Evolutionary conservation across 2,113 vertebrate genomes (phyloP).

Genomic region (Apteryx owenii): DNA sequence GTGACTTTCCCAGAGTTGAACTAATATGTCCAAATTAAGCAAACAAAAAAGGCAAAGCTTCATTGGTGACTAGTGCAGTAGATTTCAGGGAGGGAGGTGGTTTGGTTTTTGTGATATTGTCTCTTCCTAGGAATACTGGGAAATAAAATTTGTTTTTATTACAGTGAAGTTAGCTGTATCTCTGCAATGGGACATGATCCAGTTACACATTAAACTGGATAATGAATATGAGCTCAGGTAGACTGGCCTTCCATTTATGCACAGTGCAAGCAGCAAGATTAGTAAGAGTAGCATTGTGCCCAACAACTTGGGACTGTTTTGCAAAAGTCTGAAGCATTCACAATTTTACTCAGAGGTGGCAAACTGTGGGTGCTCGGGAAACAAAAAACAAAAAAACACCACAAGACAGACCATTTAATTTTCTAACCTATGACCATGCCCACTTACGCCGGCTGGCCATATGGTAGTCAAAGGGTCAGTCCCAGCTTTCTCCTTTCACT

Average conservation of each 20-base stretch:
- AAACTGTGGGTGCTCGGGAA: neutral
- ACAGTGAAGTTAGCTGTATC: neutral
- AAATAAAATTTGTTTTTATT: neutral
- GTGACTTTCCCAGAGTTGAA: neutral
- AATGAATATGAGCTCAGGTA: neutral
- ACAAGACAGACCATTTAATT: neutral
- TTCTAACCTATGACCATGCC: neutral
- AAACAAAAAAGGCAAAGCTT: neutral
- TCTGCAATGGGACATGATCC: neutral
- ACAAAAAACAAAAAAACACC: neutral
- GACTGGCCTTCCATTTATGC: neutral
- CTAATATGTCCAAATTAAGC: neutral
- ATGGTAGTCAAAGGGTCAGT: neutral
- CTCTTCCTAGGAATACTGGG: neutral
- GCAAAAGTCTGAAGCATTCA: neutral
- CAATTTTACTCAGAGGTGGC: neutral
- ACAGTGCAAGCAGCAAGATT: neutral
- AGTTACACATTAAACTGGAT: neutral
- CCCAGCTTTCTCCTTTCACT: neutral
- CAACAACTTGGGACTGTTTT: neutral
- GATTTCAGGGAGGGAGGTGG: neutral
- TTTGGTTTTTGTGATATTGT: neutral
- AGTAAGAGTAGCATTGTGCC: neutral
- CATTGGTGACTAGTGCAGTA: neutral
- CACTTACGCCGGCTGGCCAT: neutral